Percentiles rank a stretch among this genome's conserved stretches.
phyloP scores from a whole-genome alignment of 92 coral and sea anemone genomes.

The Heteractis magnifica region DNA sequence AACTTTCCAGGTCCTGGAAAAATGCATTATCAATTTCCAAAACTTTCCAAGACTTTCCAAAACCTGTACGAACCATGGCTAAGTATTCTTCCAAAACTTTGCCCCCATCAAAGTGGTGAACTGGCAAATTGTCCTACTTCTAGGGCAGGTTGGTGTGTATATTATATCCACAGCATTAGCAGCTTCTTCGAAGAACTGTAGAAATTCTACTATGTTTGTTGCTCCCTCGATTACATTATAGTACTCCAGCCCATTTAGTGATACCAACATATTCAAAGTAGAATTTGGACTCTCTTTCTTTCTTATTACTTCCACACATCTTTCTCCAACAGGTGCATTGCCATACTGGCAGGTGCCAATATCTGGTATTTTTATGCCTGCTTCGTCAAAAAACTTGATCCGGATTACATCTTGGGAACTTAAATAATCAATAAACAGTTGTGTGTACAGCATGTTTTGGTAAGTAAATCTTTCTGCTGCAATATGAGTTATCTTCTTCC shows the following conservation, averaged over 20 bases:
- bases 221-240: neutral
- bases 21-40: no score
- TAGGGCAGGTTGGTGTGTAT: neutral
- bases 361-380: slow-evolving; percentile 28
- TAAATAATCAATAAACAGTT: slow-evolving; percentile 12
- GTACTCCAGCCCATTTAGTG: neutral
- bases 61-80: no score
- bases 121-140: slow-evolving; percentile 55
- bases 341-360: slow-evolving; percentile 35
- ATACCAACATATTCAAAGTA: neutral
- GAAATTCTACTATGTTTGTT: neutral
- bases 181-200: neutral
- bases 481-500: slow-evolving; percentile 32
- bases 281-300: slow-evolving; percentile 32
- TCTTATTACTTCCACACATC: slow-evolving; percentile 44
- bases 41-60: no score
- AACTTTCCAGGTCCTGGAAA: no score
- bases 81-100: slow-evolving; percentile 47
- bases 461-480: slow-evolving; percentile 37
- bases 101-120: slow-evolving; percentile 55
- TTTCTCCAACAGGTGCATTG: slow-evolving; percentile 24
- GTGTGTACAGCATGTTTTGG: slow-evolving; percentile 45
- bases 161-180: neutral
- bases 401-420: neutral
- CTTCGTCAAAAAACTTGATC: neutral